Percentiles rank a stretch among this genome's conserved stretches.
Conservation (phyloP, 2,888 invertebrate genomes). For the Pachycephus smyrnensis region DNA sequence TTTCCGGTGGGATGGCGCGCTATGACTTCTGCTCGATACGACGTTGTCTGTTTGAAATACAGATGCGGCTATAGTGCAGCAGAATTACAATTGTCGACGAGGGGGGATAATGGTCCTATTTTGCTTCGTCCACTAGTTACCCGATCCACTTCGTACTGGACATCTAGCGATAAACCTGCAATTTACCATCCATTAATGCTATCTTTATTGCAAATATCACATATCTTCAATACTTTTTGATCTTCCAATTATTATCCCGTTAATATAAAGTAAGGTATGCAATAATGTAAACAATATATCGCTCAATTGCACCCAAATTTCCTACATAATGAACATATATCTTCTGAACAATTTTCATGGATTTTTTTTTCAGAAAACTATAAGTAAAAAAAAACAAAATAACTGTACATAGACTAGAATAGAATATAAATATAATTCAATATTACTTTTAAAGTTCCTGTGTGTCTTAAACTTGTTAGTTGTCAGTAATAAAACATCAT, state of each 20-base stretch:
- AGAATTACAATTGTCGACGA: slow-evolving; percentile 80
- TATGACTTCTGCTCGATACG: not conserved
- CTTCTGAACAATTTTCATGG: not conserved
- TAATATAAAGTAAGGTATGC: too few species aligned
- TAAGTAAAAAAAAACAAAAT: not conserved
- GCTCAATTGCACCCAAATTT: slow-evolving; percentile 12
- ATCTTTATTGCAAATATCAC: too few species aligned
- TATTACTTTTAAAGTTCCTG: too few species aligned
- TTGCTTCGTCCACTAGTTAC: slow-evolving; percentile 74
- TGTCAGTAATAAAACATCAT: too few species aligned
- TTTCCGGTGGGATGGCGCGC: not conserved
- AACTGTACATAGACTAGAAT: not conserved
- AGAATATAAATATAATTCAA: too few species aligned
- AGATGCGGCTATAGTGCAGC: slow-evolving; percentile 75
- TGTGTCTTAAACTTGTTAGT: too few species aligned
- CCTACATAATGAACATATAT: slow-evolving; percentile 18
- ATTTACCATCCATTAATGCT: slow-evolving; percentile 24
- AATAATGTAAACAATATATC: too few species aligned
- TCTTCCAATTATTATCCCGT: too few species aligned
- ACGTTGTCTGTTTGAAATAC: slow-evolving; percentile 11
- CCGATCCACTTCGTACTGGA: slow-evolving; percentile 85
- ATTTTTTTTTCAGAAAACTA: not conserved
- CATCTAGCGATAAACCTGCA: slow-evolving; percentile 78
- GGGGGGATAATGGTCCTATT: slow-evolving; percentile 81
- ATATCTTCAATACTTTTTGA: too few species aligned